Evolutionary conservation across 2,888 invertebrate species (phyloP).

Genomic region (Hypercompe scribonia): DNA sequence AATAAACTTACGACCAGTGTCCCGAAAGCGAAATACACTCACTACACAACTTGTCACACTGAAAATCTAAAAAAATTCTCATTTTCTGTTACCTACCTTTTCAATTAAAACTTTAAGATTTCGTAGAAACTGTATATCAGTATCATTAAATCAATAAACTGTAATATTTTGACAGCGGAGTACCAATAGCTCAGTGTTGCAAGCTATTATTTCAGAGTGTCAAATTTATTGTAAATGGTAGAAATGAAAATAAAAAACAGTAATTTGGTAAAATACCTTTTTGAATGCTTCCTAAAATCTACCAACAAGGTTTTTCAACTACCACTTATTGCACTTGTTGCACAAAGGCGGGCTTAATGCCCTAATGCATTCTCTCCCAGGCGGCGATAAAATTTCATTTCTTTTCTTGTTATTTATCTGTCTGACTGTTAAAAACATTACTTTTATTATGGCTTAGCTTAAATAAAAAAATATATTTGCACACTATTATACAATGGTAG

Average conservation of each 20-base stretch:
- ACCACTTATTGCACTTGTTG: too few relatives aligned
- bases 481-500: too few relatives aligned
- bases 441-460: too few relatives aligned
- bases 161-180: background rate
- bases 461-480: too few relatives aligned
- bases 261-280: too few relatives aligned
- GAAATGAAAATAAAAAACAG: background rate
- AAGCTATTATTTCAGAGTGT: background rate
- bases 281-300: too few relatives aligned
- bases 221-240: background rate
- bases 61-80: background rate
- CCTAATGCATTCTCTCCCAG: too few relatives aligned
- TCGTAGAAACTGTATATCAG: background rate
- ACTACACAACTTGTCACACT: background rate
- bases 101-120: background rate
- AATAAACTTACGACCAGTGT: background rate
- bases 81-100: background rate
- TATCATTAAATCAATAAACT: background rate
- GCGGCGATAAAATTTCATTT: too few relatives aligned
- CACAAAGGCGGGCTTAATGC: too few relatives aligned
- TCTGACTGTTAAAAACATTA: too few relatives aligned
- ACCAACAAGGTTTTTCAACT: too few relatives aligned
- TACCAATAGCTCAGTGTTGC: background rate
- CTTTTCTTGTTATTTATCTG: too few relatives aligned
- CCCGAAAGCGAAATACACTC: background rate